phyloP scores from a whole-genome alignment of 2,797 vertebrate genomes.

The Psittacula derbiana region DNA sequence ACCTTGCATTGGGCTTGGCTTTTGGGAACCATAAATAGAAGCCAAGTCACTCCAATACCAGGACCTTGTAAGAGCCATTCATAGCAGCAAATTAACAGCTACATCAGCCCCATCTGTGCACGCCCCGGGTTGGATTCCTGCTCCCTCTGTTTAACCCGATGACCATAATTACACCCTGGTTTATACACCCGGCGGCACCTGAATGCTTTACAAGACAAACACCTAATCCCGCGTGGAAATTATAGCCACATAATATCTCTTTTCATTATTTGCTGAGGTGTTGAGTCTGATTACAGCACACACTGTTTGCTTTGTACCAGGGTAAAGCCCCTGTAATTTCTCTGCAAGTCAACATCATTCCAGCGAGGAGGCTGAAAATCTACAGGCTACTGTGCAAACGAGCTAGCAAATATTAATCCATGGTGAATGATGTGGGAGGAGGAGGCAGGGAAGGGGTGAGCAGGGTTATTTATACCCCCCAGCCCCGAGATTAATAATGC shows the following conservation, averaged over 20 bases:
- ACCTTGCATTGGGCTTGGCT: not conserved
- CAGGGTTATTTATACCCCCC: constrained; percentile 1
- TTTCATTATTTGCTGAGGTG: constrained; percentile 50
- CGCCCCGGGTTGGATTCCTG: constrained; percentile 14
- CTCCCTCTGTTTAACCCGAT: constrained; percentile 39
- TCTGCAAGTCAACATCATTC: constrained; percentile 44
- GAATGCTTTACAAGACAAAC: constrained; percentile 54
- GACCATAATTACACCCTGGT: constrained; percentile 35
- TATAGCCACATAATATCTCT: constrained; percentile 42
- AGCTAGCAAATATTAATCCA: constrained; percentile 54
- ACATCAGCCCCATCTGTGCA: not conserved
- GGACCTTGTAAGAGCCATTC: not conserved
- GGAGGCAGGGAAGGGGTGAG: constrained; percentile 1
- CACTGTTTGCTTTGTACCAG: constrained; percentile 48
- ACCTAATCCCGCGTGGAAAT: constrained; percentile 47
- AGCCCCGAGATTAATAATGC: not conserved
- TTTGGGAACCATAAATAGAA: not conserved
- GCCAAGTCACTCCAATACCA: not conserved
- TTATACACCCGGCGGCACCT: constrained; percentile 35
- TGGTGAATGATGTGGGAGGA: not conserved
- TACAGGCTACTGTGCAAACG: constrained; percentile 59
- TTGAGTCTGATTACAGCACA: constrained; percentile 57
- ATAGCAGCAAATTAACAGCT: not conserved
- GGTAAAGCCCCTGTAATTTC: constrained; percentile 36
- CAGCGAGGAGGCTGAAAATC: constrained; percentile 44